Conservation (phyloP, 2,797 vertebrate genomes). For the Rhinoraja longicauda region DNA sequence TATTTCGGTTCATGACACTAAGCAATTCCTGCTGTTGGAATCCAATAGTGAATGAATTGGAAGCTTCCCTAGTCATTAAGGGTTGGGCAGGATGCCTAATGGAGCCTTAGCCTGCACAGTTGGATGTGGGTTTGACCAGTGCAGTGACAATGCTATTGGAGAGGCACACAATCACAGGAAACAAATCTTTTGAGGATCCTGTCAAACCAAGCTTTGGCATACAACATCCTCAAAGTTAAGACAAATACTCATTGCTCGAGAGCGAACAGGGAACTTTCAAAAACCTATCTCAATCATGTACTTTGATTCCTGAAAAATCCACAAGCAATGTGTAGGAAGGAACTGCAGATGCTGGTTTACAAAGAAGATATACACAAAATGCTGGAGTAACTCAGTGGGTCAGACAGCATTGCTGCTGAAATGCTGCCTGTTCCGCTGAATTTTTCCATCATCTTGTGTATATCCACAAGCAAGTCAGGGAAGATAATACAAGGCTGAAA, state of each 20-base stretch:
- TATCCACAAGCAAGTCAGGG: too few relatives aligned
- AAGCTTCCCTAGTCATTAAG: neutral
- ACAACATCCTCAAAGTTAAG: neutral
- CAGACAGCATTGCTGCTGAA: too few relatives aligned
- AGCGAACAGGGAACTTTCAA: too few relatives aligned
- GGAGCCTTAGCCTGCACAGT: neutral
- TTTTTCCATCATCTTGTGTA: too few relatives aligned
- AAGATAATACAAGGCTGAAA: too few relatives aligned
- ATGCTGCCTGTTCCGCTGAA: too few relatives aligned
- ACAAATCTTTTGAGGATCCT: neutral
- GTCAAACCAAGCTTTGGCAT: neutral
- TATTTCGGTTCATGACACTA: neutral
- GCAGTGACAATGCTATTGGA: neutral
- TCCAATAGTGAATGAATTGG: neutral
- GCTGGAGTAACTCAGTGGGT: too few relatives aligned
- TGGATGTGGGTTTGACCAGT: neutral
- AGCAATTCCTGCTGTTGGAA: neutral
- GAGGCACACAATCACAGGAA: constrained; percentile 10
- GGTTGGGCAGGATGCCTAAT: too few relatives aligned
- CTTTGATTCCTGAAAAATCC: neutral
- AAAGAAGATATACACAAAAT: too few relatives aligned
- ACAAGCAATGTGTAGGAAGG: neutral
- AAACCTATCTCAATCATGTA: neutral
- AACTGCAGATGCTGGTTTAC: too few relatives aligned
- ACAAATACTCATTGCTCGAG: too few relatives aligned